Evolutionary conservation across 35 echinoderm and acorn worm species (phyloP), one percentile per base, ranked within the genome.

Genomic region (Heliocidaris tuberculata): DNA sequence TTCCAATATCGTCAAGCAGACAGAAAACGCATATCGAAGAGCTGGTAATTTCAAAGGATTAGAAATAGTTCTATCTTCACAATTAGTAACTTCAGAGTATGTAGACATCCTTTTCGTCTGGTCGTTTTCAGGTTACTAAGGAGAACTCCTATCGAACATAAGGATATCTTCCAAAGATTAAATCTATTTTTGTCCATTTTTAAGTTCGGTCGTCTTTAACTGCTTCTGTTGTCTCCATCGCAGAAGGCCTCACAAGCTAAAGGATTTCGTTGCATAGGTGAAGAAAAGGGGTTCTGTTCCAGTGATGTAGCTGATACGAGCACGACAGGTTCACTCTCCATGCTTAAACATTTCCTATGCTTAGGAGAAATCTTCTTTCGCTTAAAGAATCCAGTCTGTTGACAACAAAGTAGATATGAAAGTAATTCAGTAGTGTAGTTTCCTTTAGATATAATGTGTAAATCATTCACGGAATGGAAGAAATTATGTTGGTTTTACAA

Each of bases 351-450:
- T 78, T 78, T 19, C 65, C 65, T 78, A 4, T 42, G 87, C 31
- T 89, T 89, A 7, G 87, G 87, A 19, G 87, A 89, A 47, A 89
- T 89, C 87, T 89, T 89, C 87, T 89, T 89, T 6, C 87, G 87
- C 47, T 89, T 89, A 27, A 89, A 89, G 87, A 89, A 89, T 32
- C 87, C 87, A 48, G 47, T 48, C 87, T 89, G 87, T 89, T 89
- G 8, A 48, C 31, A 89, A 89, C 16, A 47, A 32, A 89, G 11
- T n/a, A 47, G 17, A 42, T n/a, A 47, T 19, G 70, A 85, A 85
- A 85, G 70, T 2, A 85, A 85, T 85, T 85, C 70, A 85, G 70
- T 85, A 2, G 15, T 85, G 15, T n/a, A n/a, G n/a, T n/a, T n/a
- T n/a, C n/a, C 0, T 85, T 85, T 4, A 19, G 70, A 15, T 85